These are phyloP conservation scores for Microcaecilia unicolor DNA, from an alignment of 2,797 vertebrate species.

Conservation along the genomic window DNA sequence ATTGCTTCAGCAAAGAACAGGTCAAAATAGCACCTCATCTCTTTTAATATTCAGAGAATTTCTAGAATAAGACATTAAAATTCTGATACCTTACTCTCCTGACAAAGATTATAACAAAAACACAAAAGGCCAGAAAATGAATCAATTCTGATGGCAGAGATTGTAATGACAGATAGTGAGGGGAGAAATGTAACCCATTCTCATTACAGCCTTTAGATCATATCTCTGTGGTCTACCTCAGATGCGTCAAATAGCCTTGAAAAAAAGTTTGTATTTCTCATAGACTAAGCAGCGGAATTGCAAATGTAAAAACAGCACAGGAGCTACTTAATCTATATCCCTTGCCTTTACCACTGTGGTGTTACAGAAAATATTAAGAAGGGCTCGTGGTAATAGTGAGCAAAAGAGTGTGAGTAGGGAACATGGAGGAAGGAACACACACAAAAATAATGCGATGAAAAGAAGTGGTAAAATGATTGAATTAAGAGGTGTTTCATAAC, in stretches of 20 bases:
- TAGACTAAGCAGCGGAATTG: not conserved
- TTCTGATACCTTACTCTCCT: conserved; percentile 39
- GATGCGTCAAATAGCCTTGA: not conserved
- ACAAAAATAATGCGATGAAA: too few species aligned
- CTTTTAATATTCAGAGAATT: not conserved
- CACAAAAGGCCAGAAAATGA: conserved; percentile 48
- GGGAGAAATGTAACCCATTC: not conserved
- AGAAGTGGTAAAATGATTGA: too few species aligned
- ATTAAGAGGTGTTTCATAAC: too few species aligned
- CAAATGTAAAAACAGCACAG: not conserved
- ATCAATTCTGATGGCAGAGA: conserved; percentile 25
- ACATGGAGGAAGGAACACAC: too few species aligned
- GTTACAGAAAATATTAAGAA: not conserved
- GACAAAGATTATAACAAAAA: conserved; percentile 37
- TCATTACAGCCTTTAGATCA: not conserved
- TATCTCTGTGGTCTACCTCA: not conserved
- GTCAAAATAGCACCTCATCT: not conserved
- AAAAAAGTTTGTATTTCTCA: not conserved
- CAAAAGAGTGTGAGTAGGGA: too few species aligned
- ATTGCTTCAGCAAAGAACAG: not conserved
- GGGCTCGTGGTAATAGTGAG: too few species aligned
- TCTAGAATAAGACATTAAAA: conserved; percentile 25
- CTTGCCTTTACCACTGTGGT: not conserved
- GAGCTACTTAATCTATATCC: not conserved
- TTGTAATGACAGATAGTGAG: not conserved